phyloP scores from a whole-genome alignment of 2,888 invertebrate species.

The Caprella mutica region DNA sequence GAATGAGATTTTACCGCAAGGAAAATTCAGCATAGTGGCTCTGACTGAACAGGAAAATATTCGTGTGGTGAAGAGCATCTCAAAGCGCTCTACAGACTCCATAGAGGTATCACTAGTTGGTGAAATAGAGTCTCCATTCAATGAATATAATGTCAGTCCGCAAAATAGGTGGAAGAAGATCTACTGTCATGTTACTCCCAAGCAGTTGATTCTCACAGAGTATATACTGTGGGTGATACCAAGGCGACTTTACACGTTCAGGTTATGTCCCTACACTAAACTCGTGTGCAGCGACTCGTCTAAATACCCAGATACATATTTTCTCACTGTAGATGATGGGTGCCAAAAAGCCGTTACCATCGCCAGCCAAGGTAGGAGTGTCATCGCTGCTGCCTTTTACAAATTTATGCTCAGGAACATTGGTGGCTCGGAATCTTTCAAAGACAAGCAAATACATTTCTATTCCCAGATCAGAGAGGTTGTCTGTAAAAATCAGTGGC shows the following conservation, averaged over 20 bases:
- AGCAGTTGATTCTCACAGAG: constrained; percentile 85
- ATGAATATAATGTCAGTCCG: too few relatives aligned
- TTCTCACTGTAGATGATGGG: constrained; percentile 79
- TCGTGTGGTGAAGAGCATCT: too few relatives aligned
- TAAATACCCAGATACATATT: too few relatives aligned
- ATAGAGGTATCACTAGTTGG: too few relatives aligned
- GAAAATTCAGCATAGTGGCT: too few relatives aligned
- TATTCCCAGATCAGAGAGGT: constrained; percentile 69
- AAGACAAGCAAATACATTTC: constrained; percentile 59
- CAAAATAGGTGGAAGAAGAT: constrained; percentile 71
- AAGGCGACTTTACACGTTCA: constrained; percentile 77
- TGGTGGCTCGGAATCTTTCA: constrained; percentile 88
- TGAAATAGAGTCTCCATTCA: too few relatives aligned
- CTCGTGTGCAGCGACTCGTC: too few relatives aligned
- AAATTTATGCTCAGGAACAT: constrained; percentile 83
- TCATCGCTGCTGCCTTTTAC: constrained; percentile 84
- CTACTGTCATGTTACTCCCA: constrained; percentile 77
- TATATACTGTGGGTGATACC: constrained; percentile 86
- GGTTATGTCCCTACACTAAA: constrained; percentile 88
- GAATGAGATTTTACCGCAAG: too few relatives aligned
- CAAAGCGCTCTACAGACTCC: too few relatives aligned
- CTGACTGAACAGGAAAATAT: too few relatives aligned
- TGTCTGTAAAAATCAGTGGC: constrained; percentile 77
- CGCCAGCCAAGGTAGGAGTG: constrained; percentile 70
- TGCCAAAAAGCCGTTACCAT: constrained; percentile 75